A percentile compares a stretch with the other conserved stretches of the same genome.
phyloP scores from a whole-genome alignment of 2,888 invertebrate genomes.

The Lypha dubia region DNA sequence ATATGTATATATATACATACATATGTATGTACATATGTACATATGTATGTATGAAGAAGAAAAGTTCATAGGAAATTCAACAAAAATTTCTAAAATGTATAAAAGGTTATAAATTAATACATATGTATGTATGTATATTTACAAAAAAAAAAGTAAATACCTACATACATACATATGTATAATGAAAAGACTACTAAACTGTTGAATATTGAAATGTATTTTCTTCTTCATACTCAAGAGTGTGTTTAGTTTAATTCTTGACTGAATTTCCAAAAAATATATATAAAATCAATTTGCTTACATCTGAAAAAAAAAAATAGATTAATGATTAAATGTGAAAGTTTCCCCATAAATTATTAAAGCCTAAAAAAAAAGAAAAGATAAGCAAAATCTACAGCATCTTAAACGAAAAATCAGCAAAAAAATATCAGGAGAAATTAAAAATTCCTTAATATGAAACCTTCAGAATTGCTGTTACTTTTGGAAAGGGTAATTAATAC shows the following conservation, averaged over 20 bases:
- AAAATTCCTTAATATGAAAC: slow-evolving; percentile 76
- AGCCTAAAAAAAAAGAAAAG: slow-evolving; percentile 15
- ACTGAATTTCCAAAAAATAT: slow-evolving; percentile 9
- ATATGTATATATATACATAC: no score
- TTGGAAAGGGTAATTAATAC: slow-evolving; percentile 80
- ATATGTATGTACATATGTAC: no score
- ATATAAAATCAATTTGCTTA: slow-evolving; percentile 52
- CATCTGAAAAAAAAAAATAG: slow-evolving; percentile 28
- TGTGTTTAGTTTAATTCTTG: slow-evolving; percentile 29
- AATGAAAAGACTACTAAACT: slow-evolving; percentile 73
- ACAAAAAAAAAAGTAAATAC: neutral
- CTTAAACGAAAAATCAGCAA: neutral
- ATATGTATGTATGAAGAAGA: no score
- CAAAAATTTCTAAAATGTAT: neutral
- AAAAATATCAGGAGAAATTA: slow-evolving; percentile 12
- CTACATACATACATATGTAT: no score
- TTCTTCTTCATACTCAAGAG: slow-evolving; percentile 13
- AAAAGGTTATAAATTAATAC: neutral
- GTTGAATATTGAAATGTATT: slow-evolving; percentile 77
- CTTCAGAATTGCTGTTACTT: slow-evolving; percentile 80
- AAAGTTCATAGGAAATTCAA: slow-evolving; percentile 12
- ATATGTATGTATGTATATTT: no score
- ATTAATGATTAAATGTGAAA: neutral
- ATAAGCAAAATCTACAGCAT: neutral
- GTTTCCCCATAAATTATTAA: slow-evolving; percentile 45